Percentiles rank a stretch among this genome's conserved stretches.
phyloP scores from a whole-genome alignment of 2,888 invertebrate genomes.

The Anarsia innoxiella region DNA sequence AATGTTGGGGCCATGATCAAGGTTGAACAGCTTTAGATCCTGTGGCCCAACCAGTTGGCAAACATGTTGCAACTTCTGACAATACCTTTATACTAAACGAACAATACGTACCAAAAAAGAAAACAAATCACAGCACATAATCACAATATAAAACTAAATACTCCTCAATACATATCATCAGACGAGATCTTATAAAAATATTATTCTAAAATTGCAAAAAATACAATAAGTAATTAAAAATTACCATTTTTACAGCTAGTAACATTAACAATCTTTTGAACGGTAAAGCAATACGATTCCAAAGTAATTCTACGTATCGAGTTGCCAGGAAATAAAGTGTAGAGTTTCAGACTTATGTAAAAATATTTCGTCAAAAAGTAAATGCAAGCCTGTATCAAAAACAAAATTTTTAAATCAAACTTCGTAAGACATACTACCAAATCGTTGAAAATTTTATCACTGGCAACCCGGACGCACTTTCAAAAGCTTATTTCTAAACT shows the following conservation, averaged over 20 bases:
- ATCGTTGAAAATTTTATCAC: conserved; percentile 21
- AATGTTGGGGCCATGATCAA: too few species aligned
- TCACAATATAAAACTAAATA: conserved; percentile 41
- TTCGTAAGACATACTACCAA: conserved; percentile 7
- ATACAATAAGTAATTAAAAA: conserved; percentile 43
- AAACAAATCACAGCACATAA: conserved; percentile 61
- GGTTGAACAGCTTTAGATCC: too few species aligned
- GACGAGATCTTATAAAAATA: conserved; percentile 62
- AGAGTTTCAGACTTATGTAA: conserved; percentile 25
- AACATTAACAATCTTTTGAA: conserved; percentile 63
- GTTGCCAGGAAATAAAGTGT: conserved; percentile 51
- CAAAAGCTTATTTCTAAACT: conserved; percentile 57
- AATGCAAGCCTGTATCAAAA: conserved; percentile 39
- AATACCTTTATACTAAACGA: conserved; percentile 18
- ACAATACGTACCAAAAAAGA: conserved; percentile 33
- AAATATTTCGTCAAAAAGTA: background rate
- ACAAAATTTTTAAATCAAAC: too few species aligned
- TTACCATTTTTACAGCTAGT: conserved; percentile 56
- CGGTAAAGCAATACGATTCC: conserved; percentile 65
- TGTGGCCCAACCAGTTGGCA: too few species aligned
- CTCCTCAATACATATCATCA: conserved; percentile 32
- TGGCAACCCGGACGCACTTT: conserved; percentile 52
- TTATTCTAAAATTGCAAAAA: conserved; percentile 59
- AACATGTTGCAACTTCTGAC: too few species aligned
- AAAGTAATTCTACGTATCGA: conserved; percentile 42